These are phyloP conservation scores for Ophiodon elongatus DNA, from an alignment of 2,113 vertebrate species.

Conservation along the genomic window DNA sequence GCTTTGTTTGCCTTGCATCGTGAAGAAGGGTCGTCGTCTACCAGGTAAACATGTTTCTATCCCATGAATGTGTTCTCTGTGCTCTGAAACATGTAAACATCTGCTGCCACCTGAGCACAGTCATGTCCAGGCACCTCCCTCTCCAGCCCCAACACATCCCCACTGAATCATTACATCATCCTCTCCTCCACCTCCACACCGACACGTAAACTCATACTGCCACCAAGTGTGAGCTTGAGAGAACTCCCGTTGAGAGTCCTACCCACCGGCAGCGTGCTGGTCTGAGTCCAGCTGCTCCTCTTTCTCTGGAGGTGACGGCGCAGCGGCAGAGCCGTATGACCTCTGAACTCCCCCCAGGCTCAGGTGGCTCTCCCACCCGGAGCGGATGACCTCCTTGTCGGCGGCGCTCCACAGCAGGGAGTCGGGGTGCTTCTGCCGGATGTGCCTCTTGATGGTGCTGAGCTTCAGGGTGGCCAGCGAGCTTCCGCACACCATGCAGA, in stretches of 20 bases:
- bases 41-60: neutral
- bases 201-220: conserved; percentile 25
- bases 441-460: conserved; percentile 96
- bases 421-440: conserved; percentile 93
- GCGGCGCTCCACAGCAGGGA: conserved; percentile 90
- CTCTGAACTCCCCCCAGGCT: conserved; percentile 80
- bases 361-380: conserved; percentile 92
- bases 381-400: conserved; percentile 93
- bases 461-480: conserved; percentile 93
- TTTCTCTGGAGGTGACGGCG: conserved; percentile 24
- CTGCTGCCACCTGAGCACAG: neutral
- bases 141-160: neutral
- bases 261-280: conserved; percentile 50
- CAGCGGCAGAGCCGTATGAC: conserved; percentile 41
- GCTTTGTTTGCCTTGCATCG: neutral
- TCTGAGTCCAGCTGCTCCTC: conserved; percentile 66
- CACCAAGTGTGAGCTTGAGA: conserved; percentile 42
- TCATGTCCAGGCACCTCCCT: neutral
- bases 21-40: neutral
- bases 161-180: conserved; percentile 43
- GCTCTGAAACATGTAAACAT: neutral
- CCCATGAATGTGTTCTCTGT: neutral
- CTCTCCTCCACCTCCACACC: neutral
- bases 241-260: neutral
- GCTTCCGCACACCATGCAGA: conserved; percentile 96